Base-by-base conservation (phyloP, 2,888 invertebrate genomes). In the Mayetiola destructor region DNA sequence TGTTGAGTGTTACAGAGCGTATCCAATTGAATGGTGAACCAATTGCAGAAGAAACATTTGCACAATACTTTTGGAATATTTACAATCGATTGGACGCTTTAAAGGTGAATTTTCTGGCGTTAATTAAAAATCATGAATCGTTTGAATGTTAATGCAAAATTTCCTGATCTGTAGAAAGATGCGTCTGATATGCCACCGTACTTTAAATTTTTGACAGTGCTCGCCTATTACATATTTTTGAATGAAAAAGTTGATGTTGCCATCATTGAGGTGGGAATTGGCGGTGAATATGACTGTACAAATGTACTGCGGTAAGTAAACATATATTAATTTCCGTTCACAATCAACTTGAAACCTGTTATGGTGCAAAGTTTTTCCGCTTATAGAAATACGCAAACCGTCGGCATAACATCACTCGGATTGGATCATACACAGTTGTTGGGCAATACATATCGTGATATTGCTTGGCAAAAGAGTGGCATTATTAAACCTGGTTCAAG, bases 261-360 rank as follows among this genome's bases (percentile, higher is more conserved):
- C 0, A 81, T 99, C 39, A 69, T 99, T 14, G 99, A 99, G 75
- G 97, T 97, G 30, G 99, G 99, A 32, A 93, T 99, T 62, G 99
- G 99, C 0, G 99, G 99, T 0, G 80, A 86, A 65, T 82, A 84
- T 61, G 99, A 99, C 72, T 86, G 85, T 65, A 99, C 99, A 1
- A 99, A 99, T 74, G 75, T 96, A 52, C 69, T 99, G 57, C 80
- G 81, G 88, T 87, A 70, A 64, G 61, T 63, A 29, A 27, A n/a
- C n/a, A n/a, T n/a, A n/a, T n/a, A 32, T 39, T n/a, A n/a, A n/a
- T n/a, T n/a, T n/a, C n/a, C n/a, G n/a, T n/a, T n/a, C n/a, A n/a
- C n/a, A n/a, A n/a, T 56, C 29, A 52, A 42, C 32, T 35, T 23
- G n/a, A 53, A 42, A 57, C 21, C n/a, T n/a, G 27, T 18, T 18